Percentiles rank a stretch among this genome's conserved stretches.
These are phyloP conservation scores for Polypterus senegalus DNA, from an alignment of 2,113 vertebrate genomes.

Conservation along the genomic window DNA sequence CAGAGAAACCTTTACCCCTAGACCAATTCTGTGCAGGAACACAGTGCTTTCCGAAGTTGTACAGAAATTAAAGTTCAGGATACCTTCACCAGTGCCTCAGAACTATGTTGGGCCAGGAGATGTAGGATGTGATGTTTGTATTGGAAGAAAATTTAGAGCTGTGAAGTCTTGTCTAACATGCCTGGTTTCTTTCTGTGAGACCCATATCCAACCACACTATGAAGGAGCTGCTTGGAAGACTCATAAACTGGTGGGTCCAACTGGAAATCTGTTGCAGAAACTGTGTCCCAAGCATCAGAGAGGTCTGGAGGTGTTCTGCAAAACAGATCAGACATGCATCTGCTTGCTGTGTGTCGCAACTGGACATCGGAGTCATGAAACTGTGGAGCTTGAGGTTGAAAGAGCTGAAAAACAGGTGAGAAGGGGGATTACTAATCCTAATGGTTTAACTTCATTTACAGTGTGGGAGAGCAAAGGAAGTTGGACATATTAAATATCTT, in stretches of 20 bases:
- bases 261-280: neutral
- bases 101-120: neutral
- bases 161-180: slow-evolving; percentile 9
- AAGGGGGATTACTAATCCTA: too few species aligned
- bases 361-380: neutral
- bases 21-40: slow-evolving; percentile 31
- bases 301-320: slow-evolving; percentile 11
- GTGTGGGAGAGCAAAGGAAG: too few species aligned
- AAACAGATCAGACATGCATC: neutral
- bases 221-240: neutral
- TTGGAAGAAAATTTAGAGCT: neutral
- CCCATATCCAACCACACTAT: slow-evolving; percentile 5
- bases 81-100: fast-evolving
- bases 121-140: slow-evolving; percentile 7
- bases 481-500: too few species aligned
- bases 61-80: slow-evolving; percentile 12
- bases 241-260: slow-evolving; percentile 3
- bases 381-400: neutral
- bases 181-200: slow-evolving; percentile 7
- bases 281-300: slow-evolving; percentile 1
- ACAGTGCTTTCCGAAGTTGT: slow-evolving; percentile 34
- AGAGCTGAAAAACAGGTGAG: neutral
- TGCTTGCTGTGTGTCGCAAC: neutral
- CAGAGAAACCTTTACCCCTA: slow-evolving; percentile 18
- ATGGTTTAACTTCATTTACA: too few species aligned